phyloP scores from a whole-genome alignment of 1,140 invertebrate species.

The Mya arenaria region DNA sequence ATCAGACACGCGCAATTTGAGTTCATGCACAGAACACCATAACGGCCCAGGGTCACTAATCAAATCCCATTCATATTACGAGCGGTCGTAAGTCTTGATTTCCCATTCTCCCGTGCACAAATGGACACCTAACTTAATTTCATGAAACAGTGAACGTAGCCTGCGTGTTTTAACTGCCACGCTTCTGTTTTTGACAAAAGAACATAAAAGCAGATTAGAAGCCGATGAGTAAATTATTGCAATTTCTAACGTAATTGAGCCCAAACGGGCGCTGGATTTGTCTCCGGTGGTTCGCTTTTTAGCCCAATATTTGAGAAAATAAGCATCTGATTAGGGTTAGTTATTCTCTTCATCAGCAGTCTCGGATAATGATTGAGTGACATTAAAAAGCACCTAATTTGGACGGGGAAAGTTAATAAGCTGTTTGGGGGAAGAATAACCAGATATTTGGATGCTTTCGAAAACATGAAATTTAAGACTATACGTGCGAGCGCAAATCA shows the following conservation, averaged over 20 bases:
- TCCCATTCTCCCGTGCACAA: conserved; percentile 27
- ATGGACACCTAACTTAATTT: conserved; percentile 53
- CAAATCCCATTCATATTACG: no score
- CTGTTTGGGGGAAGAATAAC: conserved; percentile 40
- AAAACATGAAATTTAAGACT: conserved; percentile 42
- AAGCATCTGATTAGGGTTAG: conserved; percentile 41
- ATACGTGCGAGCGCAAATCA: background rate
- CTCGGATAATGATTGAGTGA: conserved; percentile 17
- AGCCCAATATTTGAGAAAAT: conserved; percentile 51
- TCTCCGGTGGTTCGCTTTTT: conserved; percentile 33
- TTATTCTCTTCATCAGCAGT: conserved; percentile 36
- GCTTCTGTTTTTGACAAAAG: conserved; percentile 52
- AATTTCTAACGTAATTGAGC: conserved; percentile 50
- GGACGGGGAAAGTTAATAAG: conserved; percentile 41
- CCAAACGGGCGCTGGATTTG: conserved; percentile 50
- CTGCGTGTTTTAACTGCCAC: conserved; percentile 51
- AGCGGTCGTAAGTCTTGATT: conserved; percentile 43
- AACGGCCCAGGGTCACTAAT: no score
- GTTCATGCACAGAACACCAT: no score
- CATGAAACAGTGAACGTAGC: background rate
- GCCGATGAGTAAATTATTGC: conserved; percentile 46
- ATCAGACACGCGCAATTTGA: conserved; percentile 43
- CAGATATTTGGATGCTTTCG: conserved; percentile 47
- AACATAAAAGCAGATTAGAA: conserved; percentile 54
- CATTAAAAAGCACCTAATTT: conserved; percentile 42